phyloP scores from a whole-genome alignment of 2,888 invertebrate species.

The Oscheius sp. region DNA sequence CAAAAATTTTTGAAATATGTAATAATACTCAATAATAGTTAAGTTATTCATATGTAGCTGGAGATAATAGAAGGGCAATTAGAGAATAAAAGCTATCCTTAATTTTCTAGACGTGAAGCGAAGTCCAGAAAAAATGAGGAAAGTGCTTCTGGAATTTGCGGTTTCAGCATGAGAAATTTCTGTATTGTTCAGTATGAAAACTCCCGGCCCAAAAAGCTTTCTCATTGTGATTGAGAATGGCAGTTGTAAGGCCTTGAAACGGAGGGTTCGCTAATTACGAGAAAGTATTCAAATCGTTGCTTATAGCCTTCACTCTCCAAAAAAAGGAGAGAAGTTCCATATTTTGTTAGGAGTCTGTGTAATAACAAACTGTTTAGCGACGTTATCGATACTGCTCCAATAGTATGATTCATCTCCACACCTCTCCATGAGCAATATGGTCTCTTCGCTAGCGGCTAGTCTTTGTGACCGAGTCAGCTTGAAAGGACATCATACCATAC shows the following conservation, averaged over 20 bases:
- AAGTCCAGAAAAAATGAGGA: too few species aligned
- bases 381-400: constrained; percentile 4
- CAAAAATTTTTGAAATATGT: too few species aligned
- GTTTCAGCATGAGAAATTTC: too few species aligned
- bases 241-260: background rate
- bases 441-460: background rate
- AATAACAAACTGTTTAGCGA: background rate
- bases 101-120: too few species aligned
- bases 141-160: too few species aligned
- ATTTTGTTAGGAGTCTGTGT: background rate
- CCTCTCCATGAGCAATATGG: constrained; percentile 19
- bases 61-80: too few species aligned
- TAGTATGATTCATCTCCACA: constrained; percentile 18
- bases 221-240: too few species aligned
- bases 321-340: background rate
- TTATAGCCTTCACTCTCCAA: background rate
- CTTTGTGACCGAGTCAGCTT: constrained; percentile 14
- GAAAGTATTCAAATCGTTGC: background rate
- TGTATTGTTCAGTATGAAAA: too few species aligned
- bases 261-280: background rate
- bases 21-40: too few species aligned
- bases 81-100: too few species aligned
- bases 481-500: background rate
- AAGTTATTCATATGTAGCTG: too few species aligned
- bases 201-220: too few species aligned